These are phyloP conservation scores for Bucorvus abyssinicus DNA, from an alignment of 2,797 vertebrate genomes.

Conservation along the genomic window DNA sequence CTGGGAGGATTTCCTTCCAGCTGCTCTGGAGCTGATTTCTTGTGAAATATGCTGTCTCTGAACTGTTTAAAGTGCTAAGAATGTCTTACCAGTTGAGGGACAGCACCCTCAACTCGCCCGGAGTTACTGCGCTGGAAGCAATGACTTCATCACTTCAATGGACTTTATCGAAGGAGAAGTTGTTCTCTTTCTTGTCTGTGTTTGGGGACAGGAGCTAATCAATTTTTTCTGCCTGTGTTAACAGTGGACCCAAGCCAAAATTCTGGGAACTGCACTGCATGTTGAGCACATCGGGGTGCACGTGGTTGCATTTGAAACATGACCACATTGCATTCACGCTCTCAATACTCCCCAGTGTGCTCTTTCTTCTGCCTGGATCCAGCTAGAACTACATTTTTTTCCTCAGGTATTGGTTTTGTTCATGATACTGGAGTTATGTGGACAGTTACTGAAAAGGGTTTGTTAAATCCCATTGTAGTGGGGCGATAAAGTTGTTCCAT, in stretches of 20 bases:
- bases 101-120: no score
- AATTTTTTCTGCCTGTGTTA: not conserved
- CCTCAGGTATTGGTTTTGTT: not conserved
- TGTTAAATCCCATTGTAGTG: not conserved
- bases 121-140: not conserved
- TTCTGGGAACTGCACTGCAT: not conserved
- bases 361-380: not conserved
- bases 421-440: not conserved
- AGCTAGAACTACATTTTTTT: not conserved
- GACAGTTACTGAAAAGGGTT: not conserved
- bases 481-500: not conserved
- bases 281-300: not conserved
- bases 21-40: not conserved
- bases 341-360: not conserved
- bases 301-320: not conserved
- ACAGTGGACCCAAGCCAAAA: not conserved
- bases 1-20: not conserved
- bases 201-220: not conserved
- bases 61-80: slow-evolving; percentile 17
- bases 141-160: not conserved
- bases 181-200: not conserved
- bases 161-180: not conserved
- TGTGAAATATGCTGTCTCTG: slow-evolving; percentile 25
- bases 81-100: not conserved
- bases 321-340: not conserved